These are phyloP conservation scores for Porites divaricata DNA, from an alignment of 92 coral and sea anemone species.

Conservation along the genomic window DNA sequence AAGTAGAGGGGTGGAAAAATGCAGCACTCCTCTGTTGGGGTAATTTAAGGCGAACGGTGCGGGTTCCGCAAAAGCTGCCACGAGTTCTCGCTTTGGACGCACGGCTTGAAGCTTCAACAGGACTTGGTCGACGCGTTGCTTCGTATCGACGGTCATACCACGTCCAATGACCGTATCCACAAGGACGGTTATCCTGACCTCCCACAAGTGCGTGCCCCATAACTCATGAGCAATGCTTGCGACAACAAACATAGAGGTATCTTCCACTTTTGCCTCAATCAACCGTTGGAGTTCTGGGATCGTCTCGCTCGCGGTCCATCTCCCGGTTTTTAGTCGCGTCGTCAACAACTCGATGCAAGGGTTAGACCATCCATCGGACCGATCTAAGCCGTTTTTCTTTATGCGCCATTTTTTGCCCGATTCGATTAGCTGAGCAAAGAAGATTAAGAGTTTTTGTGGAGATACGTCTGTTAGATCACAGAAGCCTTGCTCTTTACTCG, in stretches of 20 bases:
- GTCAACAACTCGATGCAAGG: neutral
- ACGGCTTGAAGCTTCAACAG: too few relatives aligned
- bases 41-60: neutral
- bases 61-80: neutral
- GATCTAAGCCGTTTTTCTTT: too few relatives aligned
- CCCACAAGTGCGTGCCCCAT: too few relatives aligned
- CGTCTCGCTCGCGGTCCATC: neutral
- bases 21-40: neutral
- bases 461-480: neutral
- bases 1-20: neutral
- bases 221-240: conserved; percentile 16
- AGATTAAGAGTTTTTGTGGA: neutral
- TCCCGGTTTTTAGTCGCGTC: neutral
- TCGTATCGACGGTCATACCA: conserved; percentile 8
- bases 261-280: neutral
- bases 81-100: too few relatives aligned
- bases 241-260: neutral
- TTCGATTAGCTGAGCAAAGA: neutral
- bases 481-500: neutral
- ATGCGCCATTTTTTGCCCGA: neutral
- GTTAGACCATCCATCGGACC: neutral
- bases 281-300: neutral
- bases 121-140: too few relatives aligned
- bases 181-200: conserved; percentile 7
- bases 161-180: neutral